A percentile compares a stretch with the other conserved stretches of the same genome.
These are phyloP conservation scores for Lepidocolaptes lacrymiger DNA, from an alignment of 2,797 vertebrate genomes.

Conservation along the genomic window DNA sequence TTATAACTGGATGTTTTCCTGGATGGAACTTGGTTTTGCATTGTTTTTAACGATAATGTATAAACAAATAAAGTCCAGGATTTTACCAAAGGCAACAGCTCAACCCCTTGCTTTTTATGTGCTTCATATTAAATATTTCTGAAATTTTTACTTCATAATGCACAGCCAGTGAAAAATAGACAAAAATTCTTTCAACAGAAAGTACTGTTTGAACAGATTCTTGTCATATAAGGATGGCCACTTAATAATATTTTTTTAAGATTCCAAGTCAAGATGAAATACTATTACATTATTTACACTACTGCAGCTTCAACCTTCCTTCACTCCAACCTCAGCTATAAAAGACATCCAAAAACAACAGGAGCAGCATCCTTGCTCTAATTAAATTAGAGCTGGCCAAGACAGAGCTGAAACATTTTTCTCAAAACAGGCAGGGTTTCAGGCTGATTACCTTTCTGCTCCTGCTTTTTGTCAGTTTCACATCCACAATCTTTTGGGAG, in stretches of 20 bases:
- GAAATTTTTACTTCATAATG: conserved; percentile 1
- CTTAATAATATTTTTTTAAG: conserved; percentile 34
- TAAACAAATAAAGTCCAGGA: not conserved
- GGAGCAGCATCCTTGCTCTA: conserved; percentile 9
- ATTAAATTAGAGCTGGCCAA: not conserved
- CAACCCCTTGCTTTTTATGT: not conserved
- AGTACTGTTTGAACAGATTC: conserved; percentile 18
- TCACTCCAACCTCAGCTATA: not conserved
- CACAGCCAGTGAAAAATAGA: conserved; percentile 23
- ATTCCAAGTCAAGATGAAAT: conserved; percentile 21
- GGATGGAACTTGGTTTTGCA: not conserved
- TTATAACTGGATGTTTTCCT: not conserved
- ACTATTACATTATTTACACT: conserved; percentile 22
- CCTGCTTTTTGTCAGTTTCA: not conserved
- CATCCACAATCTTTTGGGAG: not conserved
- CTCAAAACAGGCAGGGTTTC: not conserved
- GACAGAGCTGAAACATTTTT: not conserved
- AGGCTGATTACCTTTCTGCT: not conserved
- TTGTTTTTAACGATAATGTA: not conserved
- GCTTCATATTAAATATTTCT: not conserved
- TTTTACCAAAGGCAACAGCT: not conserved
- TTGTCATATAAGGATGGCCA: conserved; percentile 20
- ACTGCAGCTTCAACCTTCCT: conserved; percentile 13
- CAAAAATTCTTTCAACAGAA: conserved; percentile 49
- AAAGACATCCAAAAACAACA: conserved; percentile 58